phyloP scores from a whole-genome alignment of 1,140 invertebrate genomes.

The Formica selysi region DNA sequence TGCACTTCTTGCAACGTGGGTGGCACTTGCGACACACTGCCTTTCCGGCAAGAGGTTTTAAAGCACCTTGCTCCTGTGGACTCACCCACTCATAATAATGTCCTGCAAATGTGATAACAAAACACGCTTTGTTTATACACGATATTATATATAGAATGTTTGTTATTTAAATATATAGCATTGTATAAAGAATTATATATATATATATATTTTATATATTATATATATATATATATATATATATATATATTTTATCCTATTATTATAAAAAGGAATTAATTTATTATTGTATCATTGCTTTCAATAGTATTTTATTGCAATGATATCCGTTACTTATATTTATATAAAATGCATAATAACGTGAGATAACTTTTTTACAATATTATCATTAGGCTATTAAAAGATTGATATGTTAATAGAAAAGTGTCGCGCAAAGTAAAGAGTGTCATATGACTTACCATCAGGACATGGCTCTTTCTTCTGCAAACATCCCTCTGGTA shows the following conservation, averaged over 20 bases:
- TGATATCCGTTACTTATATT: not conserved
- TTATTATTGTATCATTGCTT: not conserved
- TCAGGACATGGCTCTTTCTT: slow-evolving; percentile 93
- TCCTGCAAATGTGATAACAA: slow-evolving; percentile 84
- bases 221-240: not conserved
- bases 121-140: not conserved
- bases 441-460: slow-evolving; percentile 81
- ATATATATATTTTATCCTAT: not conserved
- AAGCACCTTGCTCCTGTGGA: slow-evolving; percentile 90
- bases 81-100: slow-evolving; percentile 95
- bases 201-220: not conserved
- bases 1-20: slow-evolving; percentile 95
- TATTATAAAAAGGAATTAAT: not conserved
- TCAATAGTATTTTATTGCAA: not conserved
- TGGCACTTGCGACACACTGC: slow-evolving; percentile 96
- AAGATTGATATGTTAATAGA: not conserved
- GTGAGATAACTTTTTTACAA: not conserved
- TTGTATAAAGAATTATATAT: not conserved
- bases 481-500: slow-evolving; percentile 91
- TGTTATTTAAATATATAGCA: not conserved
- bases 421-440: not conserved
- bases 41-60: slow-evolving; percentile 92
- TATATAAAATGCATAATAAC: not conserved
- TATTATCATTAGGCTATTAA: not conserved
- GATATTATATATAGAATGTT: not conserved